These are phyloP conservation scores for Drosophila fuyamai DNA, from an alignment of 1,140 invertebrate species.

Conservation along the genomic window DNA sequence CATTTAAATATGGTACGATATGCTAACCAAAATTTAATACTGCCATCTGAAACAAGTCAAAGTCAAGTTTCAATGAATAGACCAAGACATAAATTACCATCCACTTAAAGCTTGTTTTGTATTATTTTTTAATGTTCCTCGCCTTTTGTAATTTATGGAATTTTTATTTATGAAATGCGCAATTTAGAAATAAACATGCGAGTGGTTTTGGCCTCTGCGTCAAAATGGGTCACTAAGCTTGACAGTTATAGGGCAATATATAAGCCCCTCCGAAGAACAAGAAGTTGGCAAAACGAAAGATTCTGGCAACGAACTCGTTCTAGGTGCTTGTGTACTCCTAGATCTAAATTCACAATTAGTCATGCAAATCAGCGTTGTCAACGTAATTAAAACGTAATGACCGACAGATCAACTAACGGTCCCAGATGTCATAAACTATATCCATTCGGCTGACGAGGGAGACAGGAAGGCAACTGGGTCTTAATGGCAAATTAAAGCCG, in stretches of 20 bases:
- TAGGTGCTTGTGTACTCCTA: conserved; percentile 26
- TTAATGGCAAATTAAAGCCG: conserved; percentile 77
- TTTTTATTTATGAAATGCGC: conserved; percentile 79
- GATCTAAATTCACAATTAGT: conserved; percentile 60
- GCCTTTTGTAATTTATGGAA: conserved; percentile 53
- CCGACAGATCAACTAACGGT: conserved; percentile 63
- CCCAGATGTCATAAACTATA: conserved; percentile 65
- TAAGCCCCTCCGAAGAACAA: conserved; percentile 19
- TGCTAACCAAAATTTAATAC: conserved; percentile 25
- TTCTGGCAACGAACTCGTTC: conserved; percentile 54
- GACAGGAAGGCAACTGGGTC: conserved; percentile 14
- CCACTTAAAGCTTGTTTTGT: conserved; percentile 54
- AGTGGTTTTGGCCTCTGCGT: conserved; percentile 26
- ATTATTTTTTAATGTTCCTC: conserved; percentile 47
- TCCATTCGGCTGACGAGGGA: not conserved
- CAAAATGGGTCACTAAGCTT: conserved; percentile 76
- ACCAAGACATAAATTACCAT: conserved; percentile 66
- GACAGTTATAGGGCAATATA: conserved; percentile 77
- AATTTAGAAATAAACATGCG: conserved; percentile 52
- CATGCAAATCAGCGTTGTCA: conserved; percentile 79
- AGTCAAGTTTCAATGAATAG: conserved; percentile 68
- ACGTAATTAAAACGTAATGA: conserved; percentile 79
- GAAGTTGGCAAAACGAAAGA: conserved; percentile 62
- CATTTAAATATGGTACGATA: conserved; percentile 40
- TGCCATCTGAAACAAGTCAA: conserved; percentile 67